A percentile compares a stretch with the other conserved stretches of the same genome.
Conservation (phyloP, 2,888 invertebrate genomes). For the Choristoneura rosaceana region DNA sequence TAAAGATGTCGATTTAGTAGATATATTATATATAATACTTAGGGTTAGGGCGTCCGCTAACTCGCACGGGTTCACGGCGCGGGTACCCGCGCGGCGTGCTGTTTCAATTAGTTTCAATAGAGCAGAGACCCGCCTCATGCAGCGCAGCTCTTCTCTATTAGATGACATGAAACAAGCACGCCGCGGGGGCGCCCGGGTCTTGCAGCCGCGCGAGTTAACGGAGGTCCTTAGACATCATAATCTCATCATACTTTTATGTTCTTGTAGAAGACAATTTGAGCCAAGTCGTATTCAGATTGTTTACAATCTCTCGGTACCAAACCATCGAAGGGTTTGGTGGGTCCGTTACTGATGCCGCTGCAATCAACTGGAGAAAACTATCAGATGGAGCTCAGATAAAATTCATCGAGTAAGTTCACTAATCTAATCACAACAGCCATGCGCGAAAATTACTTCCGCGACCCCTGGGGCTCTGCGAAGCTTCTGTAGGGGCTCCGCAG, state of each 20-base stretch:
- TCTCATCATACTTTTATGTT: neutral
- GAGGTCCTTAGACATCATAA: neutral
- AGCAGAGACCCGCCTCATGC: too few species aligned
- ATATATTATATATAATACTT: neutral
- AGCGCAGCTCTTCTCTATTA: too few species aligned
- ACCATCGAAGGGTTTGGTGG: conserved; percentile 94
- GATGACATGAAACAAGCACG: too few species aligned
- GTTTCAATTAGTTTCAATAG: too few species aligned
- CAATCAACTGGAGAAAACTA: conserved; percentile 89
- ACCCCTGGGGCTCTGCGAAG: too few species aligned
- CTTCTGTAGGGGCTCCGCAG: too few species aligned
- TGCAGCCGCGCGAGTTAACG: too few species aligned
- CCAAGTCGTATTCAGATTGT: conserved; percentile 57
- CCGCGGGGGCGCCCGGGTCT: too few species aligned
- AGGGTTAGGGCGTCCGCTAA: neutral
- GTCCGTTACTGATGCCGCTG: conserved; percentile 91
- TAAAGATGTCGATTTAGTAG: neutral
- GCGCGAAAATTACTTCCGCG: too few species aligned
- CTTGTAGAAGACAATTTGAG: conserved; percentile 52
- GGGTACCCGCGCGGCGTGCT: too few species aligned
- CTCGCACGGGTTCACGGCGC: too few species aligned
- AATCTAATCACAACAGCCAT: too few species aligned
- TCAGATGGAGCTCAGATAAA: conserved; percentile 69
- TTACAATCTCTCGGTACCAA: conserved; percentile 82
- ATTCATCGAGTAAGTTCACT: conserved; percentile 66